Evolutionary conservation across 2,888 invertebrate genomes (phyloP).

Genomic region (Idaea dimidiata): DNA sequence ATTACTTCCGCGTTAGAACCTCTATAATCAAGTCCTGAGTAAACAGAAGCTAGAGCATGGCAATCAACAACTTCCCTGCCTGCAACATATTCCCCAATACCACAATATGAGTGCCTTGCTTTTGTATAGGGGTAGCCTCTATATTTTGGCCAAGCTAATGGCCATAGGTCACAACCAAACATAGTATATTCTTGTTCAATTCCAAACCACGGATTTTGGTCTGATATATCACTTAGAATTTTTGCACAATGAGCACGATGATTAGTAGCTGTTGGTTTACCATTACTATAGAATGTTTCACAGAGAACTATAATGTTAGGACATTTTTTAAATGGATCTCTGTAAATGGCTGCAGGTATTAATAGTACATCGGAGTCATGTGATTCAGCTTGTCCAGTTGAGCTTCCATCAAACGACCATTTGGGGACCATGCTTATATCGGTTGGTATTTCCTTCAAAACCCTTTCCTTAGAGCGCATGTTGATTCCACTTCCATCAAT

Average conservation of each 20-base stretch:
- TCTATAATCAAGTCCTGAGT: conserved; percentile 93
- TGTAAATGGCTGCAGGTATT: conserved; percentile 93
- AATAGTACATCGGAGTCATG: conserved; percentile 94
- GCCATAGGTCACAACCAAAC: conserved; percentile 90
- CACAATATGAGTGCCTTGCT: conserved; percentile 92
- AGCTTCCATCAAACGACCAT: conserved; percentile 97
- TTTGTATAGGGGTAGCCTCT: conserved; percentile 91
- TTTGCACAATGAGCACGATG: conserved; percentile 85
- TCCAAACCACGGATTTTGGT: conserved; percentile 92
- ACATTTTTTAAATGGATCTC: conserved; percentile 93
- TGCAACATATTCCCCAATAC: conserved; percentile 95
- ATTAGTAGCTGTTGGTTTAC: conserved; percentile 87
- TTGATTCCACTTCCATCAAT: conserved; percentile 89
- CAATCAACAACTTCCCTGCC: conserved; percentile 97
- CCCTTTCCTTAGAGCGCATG: conserved; percentile 84
- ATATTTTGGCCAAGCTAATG: conserved; percentile 95
- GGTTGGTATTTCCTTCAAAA: conserved; percentile 82
- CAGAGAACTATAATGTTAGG: conserved; percentile 94
- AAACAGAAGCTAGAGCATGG: conserved; percentile 90
- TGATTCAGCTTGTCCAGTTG: conserved; percentile 91
- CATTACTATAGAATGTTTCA: conserved; percentile 88
- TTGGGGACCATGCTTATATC: conserved; percentile 81
- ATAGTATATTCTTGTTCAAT: conserved; percentile 96
- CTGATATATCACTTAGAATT: conserved; percentile 71
- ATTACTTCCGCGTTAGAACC: conserved; percentile 99